Conservation (phyloP, 2,113 vertebrate genomes). For the Neopipo cinnamomea region DNA sequence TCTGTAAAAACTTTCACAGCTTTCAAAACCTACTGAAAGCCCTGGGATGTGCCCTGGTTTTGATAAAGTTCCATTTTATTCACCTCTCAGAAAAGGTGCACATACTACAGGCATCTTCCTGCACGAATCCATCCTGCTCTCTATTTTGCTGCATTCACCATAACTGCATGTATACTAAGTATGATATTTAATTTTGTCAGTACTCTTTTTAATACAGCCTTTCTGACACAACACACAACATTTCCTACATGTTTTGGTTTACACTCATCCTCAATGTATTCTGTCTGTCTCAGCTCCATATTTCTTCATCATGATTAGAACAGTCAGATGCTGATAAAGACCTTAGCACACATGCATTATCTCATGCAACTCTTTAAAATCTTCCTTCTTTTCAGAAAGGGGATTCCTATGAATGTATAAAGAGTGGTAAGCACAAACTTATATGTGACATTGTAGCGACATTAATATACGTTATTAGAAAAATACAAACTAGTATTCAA, state of each 20-base stretch:
- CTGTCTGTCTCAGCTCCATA: background rate
- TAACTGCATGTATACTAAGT: background rate
- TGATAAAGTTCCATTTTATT: background rate
- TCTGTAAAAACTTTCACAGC: background rate
- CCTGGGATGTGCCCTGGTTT: background rate
- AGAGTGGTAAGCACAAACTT: background rate
- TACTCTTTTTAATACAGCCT: background rate
- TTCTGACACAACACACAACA: background rate
- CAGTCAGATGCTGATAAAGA: background rate
- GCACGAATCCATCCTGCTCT: background rate
- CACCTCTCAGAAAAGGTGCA: background rate
- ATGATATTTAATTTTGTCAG: background rate
- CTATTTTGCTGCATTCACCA: background rate
- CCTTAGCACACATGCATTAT: background rate
- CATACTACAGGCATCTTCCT: background rate
- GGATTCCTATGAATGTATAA: background rate
- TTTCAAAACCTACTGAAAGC: background rate
- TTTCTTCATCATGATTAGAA: background rate
- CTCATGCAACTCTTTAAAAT: background rate
- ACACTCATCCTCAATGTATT: background rate
- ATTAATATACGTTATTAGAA: background rate
- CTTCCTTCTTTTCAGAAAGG: background rate
- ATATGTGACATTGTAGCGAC: background rate
- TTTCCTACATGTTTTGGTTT: background rate
- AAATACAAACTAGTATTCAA: background rate